These are phyloP conservation scores for Nyctibius bracteatus DNA, from an alignment of 2,113 vertebrate species.

Conservation along the genomic window DNA sequence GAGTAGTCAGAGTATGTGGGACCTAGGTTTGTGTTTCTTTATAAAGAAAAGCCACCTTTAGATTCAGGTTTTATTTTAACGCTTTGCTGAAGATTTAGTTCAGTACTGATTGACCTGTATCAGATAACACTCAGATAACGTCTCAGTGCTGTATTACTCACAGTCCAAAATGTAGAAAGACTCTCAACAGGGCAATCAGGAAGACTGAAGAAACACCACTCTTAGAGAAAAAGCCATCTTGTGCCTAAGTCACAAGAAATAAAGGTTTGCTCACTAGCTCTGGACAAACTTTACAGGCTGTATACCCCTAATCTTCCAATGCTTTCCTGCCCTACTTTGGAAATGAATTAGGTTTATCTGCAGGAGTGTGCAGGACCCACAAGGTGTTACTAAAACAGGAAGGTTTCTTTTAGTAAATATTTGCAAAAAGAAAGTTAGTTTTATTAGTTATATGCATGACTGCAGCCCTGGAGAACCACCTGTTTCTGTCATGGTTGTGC, in stretches of 20 bases:
- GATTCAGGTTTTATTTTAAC: neutral
- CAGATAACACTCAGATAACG: neutral
- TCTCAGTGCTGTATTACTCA: neutral
- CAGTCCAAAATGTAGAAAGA: neutral
- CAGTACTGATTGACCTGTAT: neutral
- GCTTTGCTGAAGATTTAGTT: neutral
- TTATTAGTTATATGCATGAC: neutral
- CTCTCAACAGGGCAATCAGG: neutral
- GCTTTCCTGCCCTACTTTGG: neutral
- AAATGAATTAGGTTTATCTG: neutral
- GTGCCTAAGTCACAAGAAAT: neutral
- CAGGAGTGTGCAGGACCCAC: neutral
- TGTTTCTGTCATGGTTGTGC: neutral
- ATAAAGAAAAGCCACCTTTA: neutral
- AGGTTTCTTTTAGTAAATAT: neutral
- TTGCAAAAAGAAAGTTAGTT: neutral
- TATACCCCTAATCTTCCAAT: neutral
- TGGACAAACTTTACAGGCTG: neutral
- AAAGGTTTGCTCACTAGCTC: neutral
- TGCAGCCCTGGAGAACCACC: neutral
- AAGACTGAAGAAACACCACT: neutral
- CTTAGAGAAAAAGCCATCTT: neutral
- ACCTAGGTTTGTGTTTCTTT: neutral
- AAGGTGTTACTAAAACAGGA: neutral
- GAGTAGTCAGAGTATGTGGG: neutral